Base-by-base conservation (phyloP, 2,113 vertebrate genomes). In the Turdus rufiventris region DNA sequence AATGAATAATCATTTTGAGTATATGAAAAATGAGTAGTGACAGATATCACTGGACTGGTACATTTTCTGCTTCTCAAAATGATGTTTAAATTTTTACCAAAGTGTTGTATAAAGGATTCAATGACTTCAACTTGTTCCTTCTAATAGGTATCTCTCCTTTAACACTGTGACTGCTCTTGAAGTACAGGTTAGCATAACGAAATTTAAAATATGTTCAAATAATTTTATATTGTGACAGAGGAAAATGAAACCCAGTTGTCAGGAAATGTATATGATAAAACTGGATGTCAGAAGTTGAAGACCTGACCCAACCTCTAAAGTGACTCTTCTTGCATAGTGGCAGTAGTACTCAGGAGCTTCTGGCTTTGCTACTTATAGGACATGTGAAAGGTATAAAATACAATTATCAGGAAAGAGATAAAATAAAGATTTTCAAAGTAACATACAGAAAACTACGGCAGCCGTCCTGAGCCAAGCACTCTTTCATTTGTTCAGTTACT, bases 41-140 rank as follows among this genome's bases (percentile, higher is more conserved):
- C 92, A 97, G 96, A 93, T 95, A 93, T 88, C 97, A 90, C 72
- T 96, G 85, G 79, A 89, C 81, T 83, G 58, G 61, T 87, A 79
- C 10, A 2, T 95, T 96, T 97, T 57, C 75, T 72, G 63, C 88
- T 93, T 91, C 58, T 58, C 84, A 90, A 94, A 91, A 80, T 62
- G 20, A 89, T 89, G 74, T 93, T 93, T 88, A 96, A 96, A 86
- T 84, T 76, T 94, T 90, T 65, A 93, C 50, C 70, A 50, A 95
- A 89, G 67, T 71, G 68, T 91, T 94, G 63, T 87, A 72, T 85
- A 68, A 96, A 91, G 83, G 96, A 80, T 79, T 96, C 63, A 50
- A 24, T 94, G 85, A 61, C 57, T 96, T 51, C 86, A 91, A 56
- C 71, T 48, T 95, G 84, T 94, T 91, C 75, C 23, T 94, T 81